Conservation (phyloP, 1,140 invertebrate species). For the Achroia grisella region DNA sequence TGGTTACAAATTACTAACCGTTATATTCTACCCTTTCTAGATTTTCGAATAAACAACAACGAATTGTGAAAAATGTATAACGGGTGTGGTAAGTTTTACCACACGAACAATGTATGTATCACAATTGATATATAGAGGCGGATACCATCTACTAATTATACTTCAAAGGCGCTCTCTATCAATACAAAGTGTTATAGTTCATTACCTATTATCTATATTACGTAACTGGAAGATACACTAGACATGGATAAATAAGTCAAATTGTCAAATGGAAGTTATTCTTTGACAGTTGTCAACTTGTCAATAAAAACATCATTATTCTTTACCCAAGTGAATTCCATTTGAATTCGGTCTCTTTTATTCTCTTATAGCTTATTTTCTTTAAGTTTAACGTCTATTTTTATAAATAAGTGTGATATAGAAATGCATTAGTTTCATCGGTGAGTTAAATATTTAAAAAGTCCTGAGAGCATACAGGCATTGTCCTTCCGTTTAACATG, state of each 20-base stretch:
- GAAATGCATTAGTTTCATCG: conserved; percentile 16
- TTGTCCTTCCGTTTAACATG: conserved; percentile 60
- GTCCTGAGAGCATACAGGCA: conserved; percentile 30
- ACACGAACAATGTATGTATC: too few relatives aligned
- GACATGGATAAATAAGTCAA: conserved; percentile 2
- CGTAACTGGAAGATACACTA: neutral
- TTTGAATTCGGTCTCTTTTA: neutral
- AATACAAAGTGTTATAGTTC: too few relatives aligned
- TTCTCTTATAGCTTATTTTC: neutral
- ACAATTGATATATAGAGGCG: too few relatives aligned
- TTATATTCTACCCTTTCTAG: too few relatives aligned
- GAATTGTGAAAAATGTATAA: too few relatives aligned
- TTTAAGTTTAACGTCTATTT: neutral
- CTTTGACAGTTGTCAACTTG: conserved; percentile 72
- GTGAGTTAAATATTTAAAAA: conserved; percentile 37
- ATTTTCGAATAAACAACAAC: too few relatives aligned
- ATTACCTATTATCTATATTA: too few relatives aligned
- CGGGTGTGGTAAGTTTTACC: too few relatives aligned
- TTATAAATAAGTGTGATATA: neutral
- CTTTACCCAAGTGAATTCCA: conserved; percentile 1
- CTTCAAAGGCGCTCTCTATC: too few relatives aligned
- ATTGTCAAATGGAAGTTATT: conserved; percentile 68
- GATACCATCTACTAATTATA: too few relatives aligned
- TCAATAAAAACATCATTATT: conserved; percentile 69
- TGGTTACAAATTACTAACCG: too few relatives aligned